These are phyloP conservation scores for Oryzias woworae DNA, from an alignment of 2,113 vertebrate genomes.

Conservation along the genomic window DNA sequence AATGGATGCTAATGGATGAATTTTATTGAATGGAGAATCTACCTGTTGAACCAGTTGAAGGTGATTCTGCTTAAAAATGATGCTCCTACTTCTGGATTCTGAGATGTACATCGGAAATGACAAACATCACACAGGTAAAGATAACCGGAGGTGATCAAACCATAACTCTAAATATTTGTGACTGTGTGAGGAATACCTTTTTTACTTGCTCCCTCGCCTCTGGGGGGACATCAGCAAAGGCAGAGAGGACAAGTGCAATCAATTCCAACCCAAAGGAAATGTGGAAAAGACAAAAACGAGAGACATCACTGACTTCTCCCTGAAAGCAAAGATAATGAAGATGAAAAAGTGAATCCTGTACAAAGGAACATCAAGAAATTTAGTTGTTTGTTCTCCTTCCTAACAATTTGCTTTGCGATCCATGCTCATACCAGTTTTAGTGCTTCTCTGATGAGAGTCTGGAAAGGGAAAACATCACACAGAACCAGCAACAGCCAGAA, in stretches of 20 bases:
- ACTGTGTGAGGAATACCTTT: conserved; percentile 68
- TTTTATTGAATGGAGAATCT: background rate
- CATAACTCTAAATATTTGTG: no score
- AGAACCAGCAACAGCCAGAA: conserved; percentile 87
- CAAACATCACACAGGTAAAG: conserved; percentile 21
- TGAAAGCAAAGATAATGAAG: conserved; percentile 30
- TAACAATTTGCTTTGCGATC: no score
- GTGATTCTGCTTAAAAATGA: conserved; percentile 88
- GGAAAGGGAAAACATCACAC: conserved; percentile 84
- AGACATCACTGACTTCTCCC: conserved; percentile 74
- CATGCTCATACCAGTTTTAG: conserved; percentile 75
- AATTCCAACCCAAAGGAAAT: conserved; percentile 84
- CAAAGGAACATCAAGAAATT: no score
- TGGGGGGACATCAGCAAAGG: conserved; percentile 81
- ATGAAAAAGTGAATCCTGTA: background rate
- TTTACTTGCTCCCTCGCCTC: conserved; percentile 67
- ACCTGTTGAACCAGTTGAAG: conserved; percentile 93
- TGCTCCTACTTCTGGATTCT: conserved; percentile 88
- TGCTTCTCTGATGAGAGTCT: conserved; percentile 84
- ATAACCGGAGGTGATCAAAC: background rate
- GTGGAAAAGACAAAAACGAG: conserved; percentile 83
- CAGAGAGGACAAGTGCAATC: conserved; percentile 79
- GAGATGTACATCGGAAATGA: conserved; percentile 1
- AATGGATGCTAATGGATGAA: no score
- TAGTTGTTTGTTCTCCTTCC: no score